Conservation (phyloP, 2,888 invertebrate species). For the Venustoraphidia nigricollis region DNA sequence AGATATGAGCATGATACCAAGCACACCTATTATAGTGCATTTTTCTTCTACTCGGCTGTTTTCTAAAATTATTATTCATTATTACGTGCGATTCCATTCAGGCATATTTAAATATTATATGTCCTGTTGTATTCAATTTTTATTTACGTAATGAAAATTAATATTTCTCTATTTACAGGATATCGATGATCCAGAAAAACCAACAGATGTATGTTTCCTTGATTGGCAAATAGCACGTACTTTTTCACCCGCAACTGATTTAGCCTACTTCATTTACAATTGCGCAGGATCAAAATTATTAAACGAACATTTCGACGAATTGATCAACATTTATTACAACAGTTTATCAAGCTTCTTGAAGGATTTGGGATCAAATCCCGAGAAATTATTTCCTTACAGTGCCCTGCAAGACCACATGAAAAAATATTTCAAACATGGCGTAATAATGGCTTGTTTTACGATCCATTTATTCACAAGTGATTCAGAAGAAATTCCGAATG, state of each 20-base stretch:
- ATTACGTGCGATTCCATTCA: no score
- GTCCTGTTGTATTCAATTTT: no score
- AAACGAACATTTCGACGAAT: constrained; percentile 16
- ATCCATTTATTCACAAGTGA: constrained; percentile 16
- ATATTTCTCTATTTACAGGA: background rate
- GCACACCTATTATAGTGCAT: no score
- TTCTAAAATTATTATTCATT: no score
- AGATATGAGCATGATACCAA: no score
- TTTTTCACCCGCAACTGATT: constrained; percentile 18
- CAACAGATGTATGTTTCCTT: constrained; percentile 16
- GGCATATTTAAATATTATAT: no score
- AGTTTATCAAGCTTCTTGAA: constrained; percentile 15
- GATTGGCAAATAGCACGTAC: constrained; percentile 18
- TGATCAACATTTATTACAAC: constrained; percentile 19
- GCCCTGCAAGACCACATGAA: constrained; percentile 17
- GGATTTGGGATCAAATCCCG: constrained; percentile 16
- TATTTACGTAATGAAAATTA: no score
- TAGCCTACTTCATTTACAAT: constrained; percentile 22
- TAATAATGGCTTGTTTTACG: constrained; percentile 15
- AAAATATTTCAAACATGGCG: constrained; percentile 17
- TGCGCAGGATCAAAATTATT: constrained; percentile 18
- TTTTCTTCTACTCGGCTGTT: no score
- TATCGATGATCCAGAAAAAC: constrained; percentile 9
- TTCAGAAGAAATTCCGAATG: constrained; percentile 13
- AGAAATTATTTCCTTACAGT: constrained; percentile 18